phyloP scores from a whole-genome alignment of 2,888 invertebrate species.

The Chymomyza caudatula region DNA sequence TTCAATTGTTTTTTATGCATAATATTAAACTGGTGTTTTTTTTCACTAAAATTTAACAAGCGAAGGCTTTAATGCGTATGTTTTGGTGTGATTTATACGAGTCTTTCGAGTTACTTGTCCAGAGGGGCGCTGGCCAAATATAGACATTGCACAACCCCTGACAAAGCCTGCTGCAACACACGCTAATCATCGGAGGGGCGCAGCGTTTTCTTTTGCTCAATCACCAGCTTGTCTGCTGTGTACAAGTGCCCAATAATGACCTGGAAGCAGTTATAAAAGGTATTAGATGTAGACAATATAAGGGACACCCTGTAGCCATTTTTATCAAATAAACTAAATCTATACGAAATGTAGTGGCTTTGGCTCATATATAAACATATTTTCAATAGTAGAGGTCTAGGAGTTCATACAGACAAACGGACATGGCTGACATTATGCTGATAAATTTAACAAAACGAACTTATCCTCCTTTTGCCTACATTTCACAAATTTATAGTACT shows the following conservation, averaged over 20 bases:
- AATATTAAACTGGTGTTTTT: slow-evolving; percentile 9
- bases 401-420: too few relatives aligned
- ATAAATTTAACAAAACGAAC: too few relatives aligned
- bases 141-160: background rate
- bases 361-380: too few relatives aligned
- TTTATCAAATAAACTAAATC: too few relatives aligned
- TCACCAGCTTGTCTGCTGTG: slow-evolving; percentile 84
- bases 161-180: slow-evolving; percentile 32
- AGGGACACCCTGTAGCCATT: too few relatives aligned
- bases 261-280: slow-evolving; percentile 78
- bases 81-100: slow-evolving; percentile 13
- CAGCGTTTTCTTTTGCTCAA: slow-evolving; percentile 80
- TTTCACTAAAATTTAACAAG: background rate
- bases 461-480: too few relatives aligned
- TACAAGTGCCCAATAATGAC: slow-evolving; percentile 84
- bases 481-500: too few relatives aligned
- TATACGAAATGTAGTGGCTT: too few relatives aligned
- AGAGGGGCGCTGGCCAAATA: background rate
- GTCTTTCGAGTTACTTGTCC: slow-evolving; percentile 33
- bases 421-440: background rate
- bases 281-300: slow-evolving; percentile 8
- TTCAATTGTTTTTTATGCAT: slow-evolving; percentile 32
- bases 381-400: too few relatives aligned
- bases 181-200: slow-evolving; percentile 64
- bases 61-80: slow-evolving; percentile 7